Percentiles rank a stretch among this genome's conserved stretches.
phyloP scores from a whole-genome alignment of 2,797 vertebrate genomes.

The Danionella dracula region DNA sequence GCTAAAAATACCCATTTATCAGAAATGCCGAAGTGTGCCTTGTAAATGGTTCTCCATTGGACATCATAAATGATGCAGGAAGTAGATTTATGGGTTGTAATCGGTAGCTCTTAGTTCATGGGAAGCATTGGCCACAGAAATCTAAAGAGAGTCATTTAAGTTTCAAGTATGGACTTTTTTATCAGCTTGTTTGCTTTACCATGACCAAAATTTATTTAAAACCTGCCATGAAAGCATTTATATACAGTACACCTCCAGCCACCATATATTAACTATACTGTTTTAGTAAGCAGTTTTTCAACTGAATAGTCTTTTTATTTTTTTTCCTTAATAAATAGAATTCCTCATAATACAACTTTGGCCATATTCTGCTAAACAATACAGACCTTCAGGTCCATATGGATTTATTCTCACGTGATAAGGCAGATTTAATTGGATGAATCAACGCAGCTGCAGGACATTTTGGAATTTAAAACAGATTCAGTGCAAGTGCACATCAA shows the following conservation, averaged over 20 bases:
- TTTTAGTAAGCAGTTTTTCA: background rate
- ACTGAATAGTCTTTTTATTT: too few species aligned
- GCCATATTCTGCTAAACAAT: background rate
- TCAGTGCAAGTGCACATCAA: background rate
- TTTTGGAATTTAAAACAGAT: background rate
- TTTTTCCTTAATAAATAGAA: too few species aligned
- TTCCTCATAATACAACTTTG: too few species aligned
- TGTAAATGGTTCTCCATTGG: conserved; percentile 6
- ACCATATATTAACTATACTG: too few species aligned
- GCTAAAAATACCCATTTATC: conserved; percentile 16
- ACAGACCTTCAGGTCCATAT: background rate
- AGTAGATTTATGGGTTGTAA: conserved; percentile 18
- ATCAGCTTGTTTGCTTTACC: background rate
- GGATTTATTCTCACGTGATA: background rate
- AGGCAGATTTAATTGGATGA: background rate
- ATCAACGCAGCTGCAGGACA: background rate
- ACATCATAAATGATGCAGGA: conserved; percentile 14
- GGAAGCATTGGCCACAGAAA: background rate
- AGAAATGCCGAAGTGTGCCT: conserved; percentile 7
- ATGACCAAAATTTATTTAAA: background rate
- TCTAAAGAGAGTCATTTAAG: background rate
- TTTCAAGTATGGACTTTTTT: background rate
- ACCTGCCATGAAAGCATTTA: background rate
- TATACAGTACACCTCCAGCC: background rate
- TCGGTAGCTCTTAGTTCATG: conserved; percentile 6